Conservation (phyloP, 1,140 invertebrate species). For the Anthonomus grandis region DNA sequence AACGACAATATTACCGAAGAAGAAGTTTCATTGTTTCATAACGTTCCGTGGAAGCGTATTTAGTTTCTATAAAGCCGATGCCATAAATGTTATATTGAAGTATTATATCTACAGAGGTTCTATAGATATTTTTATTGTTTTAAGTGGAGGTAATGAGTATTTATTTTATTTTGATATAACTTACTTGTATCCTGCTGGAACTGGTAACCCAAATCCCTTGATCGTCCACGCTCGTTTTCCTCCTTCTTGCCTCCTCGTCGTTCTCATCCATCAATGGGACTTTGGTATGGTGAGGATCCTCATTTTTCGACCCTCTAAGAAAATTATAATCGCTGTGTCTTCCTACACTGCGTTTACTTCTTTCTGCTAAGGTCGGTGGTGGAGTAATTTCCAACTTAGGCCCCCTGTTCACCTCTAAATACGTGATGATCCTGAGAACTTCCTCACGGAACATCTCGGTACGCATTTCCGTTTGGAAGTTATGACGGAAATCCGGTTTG, state of each 20-base stretch:
- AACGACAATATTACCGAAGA: too few relatives aligned
- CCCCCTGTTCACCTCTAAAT: conserved; percentile 10
- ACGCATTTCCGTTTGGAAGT: conserved; percentile 36
- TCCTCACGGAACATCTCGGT: conserved; percentile 35
- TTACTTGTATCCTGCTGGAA: conserved; percentile 73
- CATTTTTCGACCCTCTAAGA: conserved; percentile 36
- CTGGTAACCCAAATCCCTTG: conserved; percentile 76
- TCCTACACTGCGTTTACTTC: conserved; percentile 30
- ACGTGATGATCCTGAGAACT: conserved; percentile 33
- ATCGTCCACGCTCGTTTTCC: conserved; percentile 59
- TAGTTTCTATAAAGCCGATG: too few relatives aligned
- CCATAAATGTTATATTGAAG: not conserved
- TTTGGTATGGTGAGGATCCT: conserved; percentile 61
- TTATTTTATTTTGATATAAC: too few relatives aligned
- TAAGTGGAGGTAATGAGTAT: too few relatives aligned
- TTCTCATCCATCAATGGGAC: conserved; percentile 61
- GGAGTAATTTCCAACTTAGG: conserved; percentile 1
- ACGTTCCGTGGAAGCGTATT: too few relatives aligned
- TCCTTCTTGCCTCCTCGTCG: conserved; percentile 56
- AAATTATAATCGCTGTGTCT: conserved; percentile 39
- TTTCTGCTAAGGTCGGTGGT: not conserved
- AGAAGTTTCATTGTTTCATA: too few relatives aligned
- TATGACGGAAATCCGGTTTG: conserved; percentile 36
- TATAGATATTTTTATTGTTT: not conserved
- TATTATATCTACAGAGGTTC: not conserved